Conservation (phyloP, 2,888 invertebrate genomes). For the Ctena decussata region DNA sequence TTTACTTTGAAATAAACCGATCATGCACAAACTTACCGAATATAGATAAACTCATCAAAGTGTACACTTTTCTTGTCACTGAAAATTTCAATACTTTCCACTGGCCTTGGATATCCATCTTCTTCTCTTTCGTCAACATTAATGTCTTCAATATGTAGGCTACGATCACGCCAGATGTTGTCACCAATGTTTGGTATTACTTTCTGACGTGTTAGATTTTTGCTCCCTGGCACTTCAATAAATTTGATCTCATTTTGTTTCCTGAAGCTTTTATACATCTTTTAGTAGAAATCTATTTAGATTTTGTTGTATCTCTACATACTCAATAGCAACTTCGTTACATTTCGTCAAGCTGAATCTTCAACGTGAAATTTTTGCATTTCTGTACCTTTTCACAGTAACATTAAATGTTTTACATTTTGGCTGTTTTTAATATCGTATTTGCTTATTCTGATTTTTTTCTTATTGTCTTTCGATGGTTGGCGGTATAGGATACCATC, state of each 20-base stretch:
- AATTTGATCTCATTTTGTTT: constrained; percentile 29
- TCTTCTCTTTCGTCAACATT: constrained; percentile 43
- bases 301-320: too few species aligned
- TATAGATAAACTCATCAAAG: constrained; percentile 63
- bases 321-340: too few species aligned
- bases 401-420: too few species aligned
- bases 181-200: constrained; percentile 59
- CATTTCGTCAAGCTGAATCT: too few species aligned
- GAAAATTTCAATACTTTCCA: constrained; percentile 56
- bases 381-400: too few species aligned
- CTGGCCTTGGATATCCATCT: constrained; percentile 29
- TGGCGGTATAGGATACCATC: too few species aligned
- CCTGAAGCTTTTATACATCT: constrained; percentile 29
- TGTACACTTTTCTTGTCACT: constrained; percentile 58
- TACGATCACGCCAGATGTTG: neutral
- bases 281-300: too few species aligned
- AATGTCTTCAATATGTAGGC: constrained; percentile 26
- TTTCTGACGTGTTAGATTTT: constrained; percentile 46
- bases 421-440: too few species aligned
- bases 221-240: constrained; percentile 46
- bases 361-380: too few species aligned
- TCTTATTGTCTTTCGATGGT: too few species aligned
- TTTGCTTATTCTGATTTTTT: too few species aligned
- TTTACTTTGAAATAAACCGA: too few species aligned
- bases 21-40: constrained; percentile 59